phyloP scores from a whole-genome alignment of 1,140 invertebrate genomes.

The Drosophila auraria region DNA sequence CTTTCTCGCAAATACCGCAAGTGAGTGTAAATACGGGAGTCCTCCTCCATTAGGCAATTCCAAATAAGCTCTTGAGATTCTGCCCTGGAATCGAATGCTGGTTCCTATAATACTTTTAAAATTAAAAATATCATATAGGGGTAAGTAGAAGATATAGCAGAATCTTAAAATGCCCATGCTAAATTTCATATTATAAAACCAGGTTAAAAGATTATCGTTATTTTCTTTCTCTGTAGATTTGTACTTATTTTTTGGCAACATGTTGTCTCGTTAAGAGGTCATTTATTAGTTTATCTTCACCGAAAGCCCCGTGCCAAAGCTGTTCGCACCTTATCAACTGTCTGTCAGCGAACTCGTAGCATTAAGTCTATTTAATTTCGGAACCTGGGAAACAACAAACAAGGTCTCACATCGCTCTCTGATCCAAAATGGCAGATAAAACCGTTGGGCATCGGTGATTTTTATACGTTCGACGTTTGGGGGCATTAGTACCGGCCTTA shows the following conservation, averaged over 20 bases:
- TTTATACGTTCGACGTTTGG: slow-evolving; percentile 15
- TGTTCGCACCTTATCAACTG: slow-evolving; percentile 27
- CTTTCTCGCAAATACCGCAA: not conserved
- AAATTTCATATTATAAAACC: no score
- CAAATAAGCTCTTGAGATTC: not conserved
- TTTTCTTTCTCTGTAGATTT: not conserved
- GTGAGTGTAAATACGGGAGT: not conserved
- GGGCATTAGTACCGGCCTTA: slow-evolving; percentile 12
- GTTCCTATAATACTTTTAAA: not conserved
- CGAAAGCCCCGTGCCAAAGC: not conserved
- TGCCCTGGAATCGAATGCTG: slow-evolving; percentile 3
- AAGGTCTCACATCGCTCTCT: slow-evolving; percentile 1
- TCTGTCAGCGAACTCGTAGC: slow-evolving; percentile 11
- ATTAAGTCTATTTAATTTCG: slow-evolving; percentile 23
- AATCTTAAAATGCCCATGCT: no score
- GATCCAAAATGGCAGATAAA: slow-evolving; percentile 40
- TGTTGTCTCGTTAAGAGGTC: slow-evolving; percentile 1
- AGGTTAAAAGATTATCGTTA: no score
- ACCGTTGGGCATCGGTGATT: slow-evolving; percentile 34
- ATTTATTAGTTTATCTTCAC: slow-evolving; percentile 12
- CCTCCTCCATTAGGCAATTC: not conserved
- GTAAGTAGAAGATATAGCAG: no score
- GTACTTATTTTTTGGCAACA: not conserved
- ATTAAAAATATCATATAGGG: no score
- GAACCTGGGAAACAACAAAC: slow-evolving; percentile 19